These are phyloP conservation scores for Stomorhina lunata DNA, from an alignment of 2,888 invertebrate genomes.

Conservation along the genomic window DNA sequence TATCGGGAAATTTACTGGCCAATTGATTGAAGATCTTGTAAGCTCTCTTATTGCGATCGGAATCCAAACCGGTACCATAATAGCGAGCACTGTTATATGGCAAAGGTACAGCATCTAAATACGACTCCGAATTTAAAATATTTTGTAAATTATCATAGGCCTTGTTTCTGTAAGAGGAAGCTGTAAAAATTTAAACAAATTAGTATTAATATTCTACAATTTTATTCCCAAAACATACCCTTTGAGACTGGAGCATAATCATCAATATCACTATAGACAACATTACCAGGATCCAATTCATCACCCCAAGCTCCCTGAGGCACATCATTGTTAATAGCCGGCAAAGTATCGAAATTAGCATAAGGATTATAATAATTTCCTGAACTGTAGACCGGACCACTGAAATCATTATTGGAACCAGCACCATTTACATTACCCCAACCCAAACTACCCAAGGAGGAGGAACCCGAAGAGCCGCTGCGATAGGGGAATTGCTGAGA, in stretches of 20 bases:
- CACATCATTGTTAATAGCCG: slow-evolving; percentile 66
- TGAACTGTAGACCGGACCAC: slow-evolving; percentile 41
- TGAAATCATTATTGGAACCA: slow-evolving; percentile 15
- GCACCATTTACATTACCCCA: slow-evolving; percentile 25
- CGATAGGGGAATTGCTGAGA: slow-evolving; percentile 69
- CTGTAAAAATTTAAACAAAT: slow-evolving; percentile 42
- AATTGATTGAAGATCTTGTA: slow-evolving; percentile 73
- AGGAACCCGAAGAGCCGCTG: slow-evolving; percentile 8
- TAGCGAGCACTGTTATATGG: slow-evolving; percentile 75
- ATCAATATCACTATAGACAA: slow-evolving; percentile 75
- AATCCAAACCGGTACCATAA: slow-evolving; percentile 71
- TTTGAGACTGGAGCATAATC: slow-evolving; percentile 75
- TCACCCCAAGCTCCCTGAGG: slow-evolving; percentile 77
- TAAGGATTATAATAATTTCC: slow-evolving; percentile 68
- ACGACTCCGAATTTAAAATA: slow-evolving; percentile 78
- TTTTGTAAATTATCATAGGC: slow-evolving; percentile 79
- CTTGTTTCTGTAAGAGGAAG: slow-evolving; percentile 73
- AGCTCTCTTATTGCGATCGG: slow-evolving; percentile 78
- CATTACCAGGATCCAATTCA: slow-evolving; percentile 75
- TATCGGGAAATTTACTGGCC: slow-evolving; percentile 73
- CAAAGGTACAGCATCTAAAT: slow-evolving; percentile 76
- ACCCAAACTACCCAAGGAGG: not conserved
- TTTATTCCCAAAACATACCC: slow-evolving; percentile 68
- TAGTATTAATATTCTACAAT: not conserved
- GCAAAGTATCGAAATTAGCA: slow-evolving; percentile 39